Evolutionary conservation across 2,113 vertebrate genomes (phyloP), one percentile per base, ranked within the genome.

Genomic region (Conger conger): DNA sequence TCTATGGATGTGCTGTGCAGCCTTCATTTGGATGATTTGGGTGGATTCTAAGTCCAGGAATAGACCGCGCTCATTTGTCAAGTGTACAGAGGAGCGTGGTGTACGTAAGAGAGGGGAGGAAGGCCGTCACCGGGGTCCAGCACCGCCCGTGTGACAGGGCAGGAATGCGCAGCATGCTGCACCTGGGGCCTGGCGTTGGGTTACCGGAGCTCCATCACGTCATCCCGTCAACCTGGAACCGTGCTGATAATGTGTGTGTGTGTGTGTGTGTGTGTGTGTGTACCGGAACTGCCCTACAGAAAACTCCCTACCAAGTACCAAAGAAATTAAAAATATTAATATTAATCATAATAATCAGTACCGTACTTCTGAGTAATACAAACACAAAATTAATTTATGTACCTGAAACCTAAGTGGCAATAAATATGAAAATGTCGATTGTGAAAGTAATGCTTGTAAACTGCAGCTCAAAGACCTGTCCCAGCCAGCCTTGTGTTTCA

Each of bases 151-250:
- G 80, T 83, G 76, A 90, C 63, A 85, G 36, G 81, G 33, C 30
- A 80, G 82, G 82, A 85, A 85, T 90, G 90, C 85, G 83, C 87
- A 82, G 87, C 77, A 54, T 36, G 77, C 79, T 82, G 89, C 89
- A 92, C 87, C 91, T 92, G 90, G 90, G 84, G 54, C 86, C 57
- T n/a, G 0, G 83, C 84, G 80, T 91, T 90, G 40, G 80, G 86
- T 89, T 90, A 90, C 91, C 89, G 85, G 87, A 91, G 87, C 89
- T 78, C 84, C 89, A 92, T 84, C 83, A 88, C 81, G 89, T 89
- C 91, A 91, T 23, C 1, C 89, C 36, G 84, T 30, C 68, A 89
- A 89, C 89, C 60, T 38, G 73, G 27, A 54, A 80, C 76, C 20
- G 15, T 78, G 23, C 33, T 18, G 68, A 54, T 35, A 54, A 17